A percentile compares a stretch with the other conserved stretches of the same genome.
These are phyloP conservation scores for Calliphora vicina DNA, from an alignment of 1,140 invertebrate species.

Conservation along the genomic window DNA sequence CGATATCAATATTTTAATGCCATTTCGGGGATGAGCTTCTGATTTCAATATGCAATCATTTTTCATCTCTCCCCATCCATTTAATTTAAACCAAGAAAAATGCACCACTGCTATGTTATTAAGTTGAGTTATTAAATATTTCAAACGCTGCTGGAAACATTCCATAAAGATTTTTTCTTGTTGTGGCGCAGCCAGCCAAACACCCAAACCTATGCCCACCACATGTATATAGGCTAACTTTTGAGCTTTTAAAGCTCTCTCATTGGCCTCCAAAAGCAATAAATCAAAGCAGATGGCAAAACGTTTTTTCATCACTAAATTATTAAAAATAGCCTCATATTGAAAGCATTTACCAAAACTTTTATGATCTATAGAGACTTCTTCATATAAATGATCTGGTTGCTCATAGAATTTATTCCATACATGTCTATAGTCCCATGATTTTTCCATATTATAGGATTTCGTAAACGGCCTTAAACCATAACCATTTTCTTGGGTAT, in stretches of 20 bases:
- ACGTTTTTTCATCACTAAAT: conserved; percentile 43
- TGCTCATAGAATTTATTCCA: conserved; percentile 37
- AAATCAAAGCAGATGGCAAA: conserved; percentile 41
- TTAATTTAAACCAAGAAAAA: conserved; percentile 45
- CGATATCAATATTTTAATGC: conserved; percentile 41
- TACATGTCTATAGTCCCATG: neutral
- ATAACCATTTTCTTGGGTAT: conserved; percentile 64
- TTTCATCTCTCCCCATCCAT: conserved; percentile 37
- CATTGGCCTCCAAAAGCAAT: conserved; percentile 39
- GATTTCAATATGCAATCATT: conserved; percentile 38
- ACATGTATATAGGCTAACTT: conserved; percentile 42
- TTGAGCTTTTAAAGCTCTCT: neutral
- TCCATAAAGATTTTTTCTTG: conserved; percentile 46
- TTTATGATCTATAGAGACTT: neutral
- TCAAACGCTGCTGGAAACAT: conserved; percentile 44
- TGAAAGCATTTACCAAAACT: neutral
- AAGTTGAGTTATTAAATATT: conserved; percentile 39
- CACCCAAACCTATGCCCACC: conserved; percentile 44
- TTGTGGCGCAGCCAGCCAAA: conserved; percentile 41
- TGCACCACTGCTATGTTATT: conserved; percentile 41
- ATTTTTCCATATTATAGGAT: neutral
- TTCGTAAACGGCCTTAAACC: conserved; percentile 23
- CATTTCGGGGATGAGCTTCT: conserved; percentile 40
- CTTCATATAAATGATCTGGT: neutral
- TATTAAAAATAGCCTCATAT: conserved; percentile 37